Evolutionary conservation across 1,140 invertebrate species (phyloP).

Genomic region (Lutraria rhynchaena): DNA sequence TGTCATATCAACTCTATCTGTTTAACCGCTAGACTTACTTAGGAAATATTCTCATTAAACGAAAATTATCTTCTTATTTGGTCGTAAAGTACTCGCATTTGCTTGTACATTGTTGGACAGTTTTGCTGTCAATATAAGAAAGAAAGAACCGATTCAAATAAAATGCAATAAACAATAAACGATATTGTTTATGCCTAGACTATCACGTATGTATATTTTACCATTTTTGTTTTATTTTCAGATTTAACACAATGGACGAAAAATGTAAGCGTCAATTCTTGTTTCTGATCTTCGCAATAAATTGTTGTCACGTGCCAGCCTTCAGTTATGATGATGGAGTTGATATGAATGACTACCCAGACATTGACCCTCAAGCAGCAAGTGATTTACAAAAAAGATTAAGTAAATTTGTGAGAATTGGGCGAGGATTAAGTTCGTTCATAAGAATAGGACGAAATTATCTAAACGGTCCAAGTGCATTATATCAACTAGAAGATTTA

Average conservation of each 20-base stretch:
- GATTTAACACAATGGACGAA: background rate
- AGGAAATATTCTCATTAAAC: too few species aligned
- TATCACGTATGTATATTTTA: too few species aligned
- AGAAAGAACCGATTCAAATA: too few species aligned
- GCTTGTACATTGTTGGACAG: too few species aligned
- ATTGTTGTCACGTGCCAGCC: background rate
- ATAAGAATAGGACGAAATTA: constrained; percentile 41
- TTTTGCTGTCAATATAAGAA: too few species aligned
- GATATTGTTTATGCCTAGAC: too few species aligned
- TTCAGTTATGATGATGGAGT: background rate
- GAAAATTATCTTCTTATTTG: too few species aligned
- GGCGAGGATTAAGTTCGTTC: constrained; percentile 51
- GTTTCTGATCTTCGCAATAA: background rate
- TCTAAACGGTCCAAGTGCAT: background rate
- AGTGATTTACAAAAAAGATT: constrained; percentile 38
- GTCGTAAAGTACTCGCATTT: too few species aligned
- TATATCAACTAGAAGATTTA: background rate
- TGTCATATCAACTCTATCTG: too few species aligned
- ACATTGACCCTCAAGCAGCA: background rate
- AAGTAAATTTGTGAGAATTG: constrained; percentile 57
- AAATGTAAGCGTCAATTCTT: background rate
- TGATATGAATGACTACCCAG: background rate
- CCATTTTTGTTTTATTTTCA: too few species aligned
- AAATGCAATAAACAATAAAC: too few species aligned
- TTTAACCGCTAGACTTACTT: too few species aligned